phyloP scores from a whole-genome alignment of 2,113 vertebrate genomes.

The Pholis gunnellus region DNA sequence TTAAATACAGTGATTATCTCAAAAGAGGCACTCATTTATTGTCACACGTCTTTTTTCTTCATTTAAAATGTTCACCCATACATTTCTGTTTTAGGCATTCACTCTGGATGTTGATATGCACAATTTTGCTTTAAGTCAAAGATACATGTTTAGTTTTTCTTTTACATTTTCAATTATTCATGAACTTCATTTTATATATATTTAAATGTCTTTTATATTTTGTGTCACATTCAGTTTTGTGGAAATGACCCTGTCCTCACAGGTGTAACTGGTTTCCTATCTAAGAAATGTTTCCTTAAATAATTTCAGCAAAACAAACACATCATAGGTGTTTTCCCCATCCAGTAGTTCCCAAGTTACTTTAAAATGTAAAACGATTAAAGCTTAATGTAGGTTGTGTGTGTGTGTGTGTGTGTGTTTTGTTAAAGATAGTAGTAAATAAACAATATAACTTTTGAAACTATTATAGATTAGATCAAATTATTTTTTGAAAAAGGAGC shows the following conservation, averaged over 20 bases:
- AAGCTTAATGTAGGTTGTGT: not conserved
- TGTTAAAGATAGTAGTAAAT: not conserved
- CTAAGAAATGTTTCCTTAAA: not conserved
- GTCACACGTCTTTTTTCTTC: not conserved
- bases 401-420: not conserved
- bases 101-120: not conserved
- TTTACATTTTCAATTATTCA: not conserved
- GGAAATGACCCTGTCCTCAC: too few relatives aligned
- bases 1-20: constrained; percentile 8
- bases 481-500: not conserved
- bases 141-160: not conserved
- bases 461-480: not conserved
- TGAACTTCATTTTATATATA: too few relatives aligned
- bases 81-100: not conserved
- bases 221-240: not conserved
- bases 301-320: not conserved
- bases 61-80: not conserved
- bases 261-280: not conserved
- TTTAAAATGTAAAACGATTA: not conserved
- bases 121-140: not conserved
- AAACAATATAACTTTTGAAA: not conserved
- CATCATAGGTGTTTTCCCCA: not conserved
- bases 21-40: not conserved
- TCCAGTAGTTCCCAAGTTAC: not conserved
- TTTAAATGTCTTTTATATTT: not conserved